Evolutionary conservation across 2,888 invertebrate species (phyloP).

Genomic region (Cancer borealis): DNA sequence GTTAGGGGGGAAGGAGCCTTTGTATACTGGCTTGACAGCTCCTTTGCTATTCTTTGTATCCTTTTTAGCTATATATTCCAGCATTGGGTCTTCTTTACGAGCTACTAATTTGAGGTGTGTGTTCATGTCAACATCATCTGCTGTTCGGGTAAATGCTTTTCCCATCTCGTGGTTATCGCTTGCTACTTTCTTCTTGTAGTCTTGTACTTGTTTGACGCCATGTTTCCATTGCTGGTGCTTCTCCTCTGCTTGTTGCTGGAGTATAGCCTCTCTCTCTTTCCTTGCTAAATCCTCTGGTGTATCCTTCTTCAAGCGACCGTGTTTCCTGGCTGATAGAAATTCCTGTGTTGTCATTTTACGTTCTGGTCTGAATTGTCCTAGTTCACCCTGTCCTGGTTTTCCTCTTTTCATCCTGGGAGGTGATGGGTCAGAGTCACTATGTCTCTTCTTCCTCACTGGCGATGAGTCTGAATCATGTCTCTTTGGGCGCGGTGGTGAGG

Average conservation of each 20-base stretch:
- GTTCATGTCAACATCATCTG: slow-evolving; percentile 93
- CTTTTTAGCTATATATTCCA: slow-evolving; percentile 89
- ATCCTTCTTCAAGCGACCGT: slow-evolving; percentile 80
- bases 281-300: slow-evolving; percentile 86
- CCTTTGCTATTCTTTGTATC: slow-evolving; percentile 81
- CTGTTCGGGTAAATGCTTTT: slow-evolving; percentile 94
- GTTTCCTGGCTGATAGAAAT: slow-evolving; percentile 68
- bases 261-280: slow-evolving; percentile 85
- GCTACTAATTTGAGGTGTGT: slow-evolving; percentile 86
- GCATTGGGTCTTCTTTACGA: slow-evolving; percentile 95
- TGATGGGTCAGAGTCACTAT: slow-evolving; percentile 61
- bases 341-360: slow-evolving; percentile 73
- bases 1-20: slow-evolving; percentile 93
- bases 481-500: slow-evolving; percentile 51
- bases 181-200: slow-evolving; percentile 85
- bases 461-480: slow-evolving; percentile 78
- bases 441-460: slow-evolving; percentile 79
- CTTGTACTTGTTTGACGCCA: slow-evolving; percentile 91
- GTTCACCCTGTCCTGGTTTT: slow-evolving; percentile 68
- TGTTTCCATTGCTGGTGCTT: slow-evolving; percentile 92
- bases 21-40: slow-evolving; percentile 86
- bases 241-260: slow-evolving; percentile 84
- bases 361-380: slow-evolving; percentile 54
- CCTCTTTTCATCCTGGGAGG: slow-evolving; percentile 68
- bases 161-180: slow-evolving; percentile 91